Evolutionary conservation across 2,113 vertebrate genomes (phyloP).

Genomic region (Symphodus melops): DNA sequence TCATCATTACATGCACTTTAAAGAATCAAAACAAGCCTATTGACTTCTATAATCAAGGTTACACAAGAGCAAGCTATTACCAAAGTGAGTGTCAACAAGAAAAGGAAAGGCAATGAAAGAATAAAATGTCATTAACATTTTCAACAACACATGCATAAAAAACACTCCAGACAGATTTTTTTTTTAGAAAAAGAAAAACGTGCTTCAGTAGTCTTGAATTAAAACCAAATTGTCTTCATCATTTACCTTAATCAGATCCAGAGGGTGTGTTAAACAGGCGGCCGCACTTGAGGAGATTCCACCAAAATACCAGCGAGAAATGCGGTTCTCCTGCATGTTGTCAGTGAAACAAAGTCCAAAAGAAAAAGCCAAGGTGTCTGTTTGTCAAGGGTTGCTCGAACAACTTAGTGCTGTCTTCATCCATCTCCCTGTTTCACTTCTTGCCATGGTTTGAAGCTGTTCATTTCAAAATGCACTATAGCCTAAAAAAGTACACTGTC

Average conservation of each 20-base stretch:
- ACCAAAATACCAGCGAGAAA: conserved; percentile 42
- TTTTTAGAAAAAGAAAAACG: neutral
- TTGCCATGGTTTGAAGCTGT: too few relatives aligned
- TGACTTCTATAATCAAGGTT: neutral
- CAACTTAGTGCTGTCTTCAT: neutral
- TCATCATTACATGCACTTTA: neutral
- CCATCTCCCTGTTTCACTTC: neutral
- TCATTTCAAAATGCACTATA: neutral
- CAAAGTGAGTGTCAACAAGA: neutral
- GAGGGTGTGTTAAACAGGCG: conserved; percentile 26
- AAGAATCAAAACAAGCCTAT: conserved; percentile 19
- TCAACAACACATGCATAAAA: conserved; percentile 1
- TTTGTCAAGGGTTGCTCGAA: conserved; percentile 13
- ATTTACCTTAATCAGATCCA: conserved; percentile 54
- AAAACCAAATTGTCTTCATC: neutral
- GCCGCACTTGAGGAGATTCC: conserved; percentile 23
- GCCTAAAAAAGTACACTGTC: neutral
- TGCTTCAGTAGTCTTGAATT: neutral
- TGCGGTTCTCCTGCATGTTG: conserved; percentile 27
- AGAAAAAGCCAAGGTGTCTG: neutral
- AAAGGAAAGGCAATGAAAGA: neutral
- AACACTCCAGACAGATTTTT: conserved; percentile 8
- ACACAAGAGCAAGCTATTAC: neutral
- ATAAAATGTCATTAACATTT: conserved; percentile 18
- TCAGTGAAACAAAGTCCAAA: conserved; percentile 19